A percentile compares a stretch with the other conserved stretches of the same genome.
Conservation (phyloP, 2,888 invertebrate genomes). For the Oxytorus armatus region DNA sequence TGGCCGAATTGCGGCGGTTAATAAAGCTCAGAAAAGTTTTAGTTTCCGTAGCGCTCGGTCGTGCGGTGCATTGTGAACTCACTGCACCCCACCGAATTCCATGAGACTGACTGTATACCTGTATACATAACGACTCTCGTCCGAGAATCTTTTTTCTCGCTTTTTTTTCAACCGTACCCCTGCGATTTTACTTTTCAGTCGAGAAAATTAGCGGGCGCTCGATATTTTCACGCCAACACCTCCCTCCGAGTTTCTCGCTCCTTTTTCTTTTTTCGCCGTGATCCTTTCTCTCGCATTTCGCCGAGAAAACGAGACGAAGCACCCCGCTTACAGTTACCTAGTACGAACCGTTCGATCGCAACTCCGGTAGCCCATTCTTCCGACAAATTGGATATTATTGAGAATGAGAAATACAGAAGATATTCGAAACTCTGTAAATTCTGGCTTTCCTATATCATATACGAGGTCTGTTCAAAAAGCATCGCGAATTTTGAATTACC, state of each 20-base stretch:
- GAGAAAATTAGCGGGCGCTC: conserved; percentile 59
- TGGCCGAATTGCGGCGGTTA: conserved; percentile 56
- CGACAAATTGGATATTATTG: conserved; percentile 59
- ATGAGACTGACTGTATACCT: neutral
- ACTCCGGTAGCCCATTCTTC: conserved; percentile 39
- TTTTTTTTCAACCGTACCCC: conserved; percentile 20
- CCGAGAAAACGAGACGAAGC: conserved; percentile 1
- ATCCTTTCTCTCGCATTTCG: conserved; percentile 2
- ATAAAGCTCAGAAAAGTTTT: conserved; percentile 58
- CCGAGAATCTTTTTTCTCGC: neutral
- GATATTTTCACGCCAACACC: conserved; percentile 51
- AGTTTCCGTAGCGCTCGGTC: conserved; percentile 20
- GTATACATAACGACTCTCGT: too few species aligned
- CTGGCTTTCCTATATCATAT: neutral
- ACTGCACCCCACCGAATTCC: conserved; percentile 14
- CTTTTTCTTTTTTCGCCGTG: conserved; percentile 12
- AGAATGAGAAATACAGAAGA: conserved; percentile 43
- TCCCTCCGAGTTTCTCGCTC: neutral
- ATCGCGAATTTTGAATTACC: too few species aligned
- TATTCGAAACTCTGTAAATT: conserved; percentile 24
- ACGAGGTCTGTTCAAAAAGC: too few species aligned
- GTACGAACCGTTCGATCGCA: conserved; percentile 37
- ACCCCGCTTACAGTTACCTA: conserved; percentile 38
- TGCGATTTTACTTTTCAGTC: conserved; percentile 48
- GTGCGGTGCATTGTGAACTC: conserved; percentile 50